Base-by-base conservation (phyloP, 2,888 invertebrate genomes). In the Trileptium ribeirensis region DNA sequence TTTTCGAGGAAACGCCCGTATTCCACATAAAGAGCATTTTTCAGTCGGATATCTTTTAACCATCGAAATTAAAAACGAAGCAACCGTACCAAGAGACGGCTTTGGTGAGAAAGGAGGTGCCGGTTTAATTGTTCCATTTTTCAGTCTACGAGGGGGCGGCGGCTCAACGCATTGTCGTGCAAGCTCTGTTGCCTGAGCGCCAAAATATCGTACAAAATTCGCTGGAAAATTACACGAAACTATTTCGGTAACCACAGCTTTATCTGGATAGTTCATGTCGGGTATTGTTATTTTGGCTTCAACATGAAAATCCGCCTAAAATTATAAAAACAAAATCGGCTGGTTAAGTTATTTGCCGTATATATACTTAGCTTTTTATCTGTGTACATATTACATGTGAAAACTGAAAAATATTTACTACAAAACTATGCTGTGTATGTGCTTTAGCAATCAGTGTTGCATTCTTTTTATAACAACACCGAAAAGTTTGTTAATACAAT, bases 81-180 rank as follows among this genome's bases (percentile, higher is more conserved):
- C 89, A 2, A 92, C 90, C 67, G 91, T 91, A 83, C 91, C 90
- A 67, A 94, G 87, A 24, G 93, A 93, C 0, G 92, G 92, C 64
- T 89, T 90, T 0, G 92, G 92, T 82, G 90, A 89, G 88, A 93
- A 94, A 29, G 90, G 89, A 0, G 91, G 91, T 82, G 91, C 90
- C 37, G 34, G 34, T 3, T 38, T 39, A 2, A 38, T 8, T 38
- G 24, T 75, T 84, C 91, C 87, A 84, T 84, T 88, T 88, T 88
- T 91, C 51, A 91, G 91, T 80, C 87, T 90, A 81, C 91, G 90
- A 83, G 91, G 92, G 2, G 93, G 84, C 0, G 93, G 93, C 1
- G 93, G 91, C 86, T 93, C 92, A 0, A 93, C 92, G 88, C 93
- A 93, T 86, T 91, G 91, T 67, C 93, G 90, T 0, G 92, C 92